phyloP scores from a whole-genome alignment of 2,888 invertebrate genomes.

The Nymphalis polychloros region DNA sequence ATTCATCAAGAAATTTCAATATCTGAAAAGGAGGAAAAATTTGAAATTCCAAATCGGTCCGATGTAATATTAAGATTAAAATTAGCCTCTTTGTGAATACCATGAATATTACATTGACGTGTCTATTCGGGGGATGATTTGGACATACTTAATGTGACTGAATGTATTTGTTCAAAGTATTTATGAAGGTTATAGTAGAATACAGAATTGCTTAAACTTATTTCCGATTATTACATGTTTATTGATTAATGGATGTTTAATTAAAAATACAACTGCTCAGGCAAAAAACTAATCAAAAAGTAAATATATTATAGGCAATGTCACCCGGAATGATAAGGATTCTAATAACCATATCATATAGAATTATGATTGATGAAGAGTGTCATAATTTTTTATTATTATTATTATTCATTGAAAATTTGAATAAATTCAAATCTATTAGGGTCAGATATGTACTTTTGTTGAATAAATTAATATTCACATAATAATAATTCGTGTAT shows the following conservation, averaged over 20 bases:
- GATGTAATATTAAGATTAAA: conserved; percentile 35
- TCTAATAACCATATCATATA: too few relatives aligned
- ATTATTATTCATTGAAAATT: too few relatives aligned
- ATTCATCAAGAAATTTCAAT: conserved; percentile 43
- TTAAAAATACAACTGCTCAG: too few relatives aligned
- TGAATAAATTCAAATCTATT: too few relatives aligned
- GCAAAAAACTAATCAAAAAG: too few relatives aligned
- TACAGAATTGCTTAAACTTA: not conserved
- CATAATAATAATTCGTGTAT: too few relatives aligned
- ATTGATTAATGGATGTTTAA: not conserved
- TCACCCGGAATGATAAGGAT: too few relatives aligned
- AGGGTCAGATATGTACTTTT: too few relatives aligned
- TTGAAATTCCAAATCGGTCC: conserved; percentile 34
- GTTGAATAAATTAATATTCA: too few relatives aligned
- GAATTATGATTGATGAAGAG: too few relatives aligned
- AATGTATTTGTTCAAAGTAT: not conserved
- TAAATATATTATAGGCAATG: too few relatives aligned
- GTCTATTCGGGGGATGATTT: conserved; percentile 15
- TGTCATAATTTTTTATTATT: too few relatives aligned
- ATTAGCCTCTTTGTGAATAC: conserved; percentile 34
- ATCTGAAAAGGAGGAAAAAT: conserved; percentile 36
- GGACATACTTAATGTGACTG: conserved; percentile 18
- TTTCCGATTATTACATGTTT: not conserved
- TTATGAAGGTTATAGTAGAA: not conserved
- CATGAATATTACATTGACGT: conserved; percentile 32